Conservation (phyloP, 2,797 vertebrate genomes). For the Cephalopachus bancanus region DNA sequence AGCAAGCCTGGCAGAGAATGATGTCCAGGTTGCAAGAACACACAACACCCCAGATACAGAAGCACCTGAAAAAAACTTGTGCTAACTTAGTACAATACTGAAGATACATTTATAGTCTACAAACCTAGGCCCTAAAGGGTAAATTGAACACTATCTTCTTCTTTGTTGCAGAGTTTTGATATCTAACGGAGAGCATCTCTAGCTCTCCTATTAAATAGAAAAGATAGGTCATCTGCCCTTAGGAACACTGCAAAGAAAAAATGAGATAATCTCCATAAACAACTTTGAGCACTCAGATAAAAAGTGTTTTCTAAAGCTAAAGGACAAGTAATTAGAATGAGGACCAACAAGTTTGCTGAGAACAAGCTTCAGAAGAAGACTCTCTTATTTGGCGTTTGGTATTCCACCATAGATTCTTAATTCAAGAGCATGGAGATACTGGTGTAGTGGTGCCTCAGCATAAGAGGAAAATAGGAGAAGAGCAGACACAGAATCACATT, state of each 20-base stretch:
- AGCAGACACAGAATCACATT: neutral
- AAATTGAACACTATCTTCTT: neutral
- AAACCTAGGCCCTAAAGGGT: neutral
- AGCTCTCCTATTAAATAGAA: neutral
- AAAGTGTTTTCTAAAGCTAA: neutral
- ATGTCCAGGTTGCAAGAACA: neutral
- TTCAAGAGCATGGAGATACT: neutral
- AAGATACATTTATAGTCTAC: neutral
- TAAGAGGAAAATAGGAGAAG: neutral
- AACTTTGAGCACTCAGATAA: neutral
- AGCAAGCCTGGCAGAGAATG: neutral
- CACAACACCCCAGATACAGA: neutral
- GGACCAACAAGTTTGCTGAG: neutral
- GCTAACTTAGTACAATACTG: neutral
- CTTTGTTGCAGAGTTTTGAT: neutral
- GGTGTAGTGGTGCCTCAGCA: neutral
- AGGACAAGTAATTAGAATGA: neutral
- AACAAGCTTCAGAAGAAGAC: neutral
- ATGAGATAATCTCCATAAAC: neutral
- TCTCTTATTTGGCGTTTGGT: neutral
- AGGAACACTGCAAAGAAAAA: neutral
- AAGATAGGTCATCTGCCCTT: neutral
- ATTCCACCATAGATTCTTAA: neutral
- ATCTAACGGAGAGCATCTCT: neutral
- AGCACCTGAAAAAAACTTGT: neutral